A percentile compares a stretch with the other conserved stretches of the same genome.
Conservation (phyloP, 2,888 invertebrate genomes). For the Chymomyza caudatula region DNA sequence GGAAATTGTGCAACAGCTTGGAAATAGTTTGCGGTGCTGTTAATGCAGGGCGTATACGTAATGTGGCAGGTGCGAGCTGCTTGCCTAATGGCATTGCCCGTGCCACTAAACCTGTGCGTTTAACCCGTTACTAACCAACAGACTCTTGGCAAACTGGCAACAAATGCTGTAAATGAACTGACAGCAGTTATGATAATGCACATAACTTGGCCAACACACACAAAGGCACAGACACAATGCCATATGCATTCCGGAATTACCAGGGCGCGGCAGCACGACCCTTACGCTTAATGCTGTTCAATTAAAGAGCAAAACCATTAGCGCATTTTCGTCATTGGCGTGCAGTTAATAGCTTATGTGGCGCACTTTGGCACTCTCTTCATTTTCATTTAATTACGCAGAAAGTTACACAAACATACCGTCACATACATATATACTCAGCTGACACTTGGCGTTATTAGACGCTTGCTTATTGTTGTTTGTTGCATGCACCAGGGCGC, state of each 20-base stretch:
- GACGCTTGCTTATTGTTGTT: slow-evolving; percentile 29
- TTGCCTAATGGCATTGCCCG: slow-evolving; percentile 41
- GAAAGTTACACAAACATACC: slow-evolving; percentile 19
- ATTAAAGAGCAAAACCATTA: slow-evolving; percentile 62
- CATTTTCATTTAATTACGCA: slow-evolving; percentile 64
- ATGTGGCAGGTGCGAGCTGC: slow-evolving; percentile 27
- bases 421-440: not conserved
- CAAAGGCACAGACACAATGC: slow-evolving; percentile 7
- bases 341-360: slow-evolving; percentile 53
- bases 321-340: slow-evolving; percentile 44
- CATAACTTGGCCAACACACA: slow-evolving; percentile 8
- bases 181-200: slow-evolving; percentile 58
- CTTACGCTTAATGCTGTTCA: slow-evolving; percentile 25
- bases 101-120: not conserved
- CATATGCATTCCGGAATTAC: slow-evolving; percentile 27
- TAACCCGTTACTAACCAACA: not conserved
- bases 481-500: not conserved
- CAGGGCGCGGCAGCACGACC: not conserved
- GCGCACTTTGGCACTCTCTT: slow-evolving; percentile 44
- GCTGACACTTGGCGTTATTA: slow-evolving; percentile 52
- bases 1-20: slow-evolving; percentile 69
- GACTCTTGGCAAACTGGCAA: slow-evolving; percentile 33
- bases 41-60: slow-evolving; percentile 56
- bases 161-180: slow-evolving; percentile 67
- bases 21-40: slow-evolving; percentile 50